Conservation (phyloP, 2,113 vertebrate genomes). For the Phaetusa simplex region DNA sequence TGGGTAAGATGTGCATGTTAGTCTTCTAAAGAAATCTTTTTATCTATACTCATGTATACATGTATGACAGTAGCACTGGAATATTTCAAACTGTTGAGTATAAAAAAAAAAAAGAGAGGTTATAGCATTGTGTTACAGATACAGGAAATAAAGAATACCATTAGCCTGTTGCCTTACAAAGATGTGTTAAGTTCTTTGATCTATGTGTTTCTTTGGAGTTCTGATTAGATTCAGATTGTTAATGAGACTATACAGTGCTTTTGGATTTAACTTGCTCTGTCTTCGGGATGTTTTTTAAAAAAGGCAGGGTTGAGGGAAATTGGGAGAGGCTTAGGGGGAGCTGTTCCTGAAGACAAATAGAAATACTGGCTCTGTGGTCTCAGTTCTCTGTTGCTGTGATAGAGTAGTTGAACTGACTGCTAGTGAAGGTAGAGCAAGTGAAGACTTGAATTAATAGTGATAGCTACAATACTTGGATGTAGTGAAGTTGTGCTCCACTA, state of each 20-base stretch:
- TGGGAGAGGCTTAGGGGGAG: background rate
- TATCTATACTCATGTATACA: background rate
- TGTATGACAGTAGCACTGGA: background rate
- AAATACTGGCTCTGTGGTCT: background rate
- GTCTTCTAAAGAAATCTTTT: background rate
- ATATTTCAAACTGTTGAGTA: background rate
- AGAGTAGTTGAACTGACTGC: background rate
- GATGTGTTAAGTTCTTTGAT: background rate
- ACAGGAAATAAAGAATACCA: background rate
- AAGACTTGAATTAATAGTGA: background rate
- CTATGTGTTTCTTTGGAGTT: background rate
- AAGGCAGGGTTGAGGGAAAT: background rate
- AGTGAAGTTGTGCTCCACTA: background rate
- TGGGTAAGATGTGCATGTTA: background rate
- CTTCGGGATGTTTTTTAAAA: background rate
- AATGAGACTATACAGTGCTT: background rate
- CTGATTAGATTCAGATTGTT: background rate
- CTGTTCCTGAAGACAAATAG: background rate
- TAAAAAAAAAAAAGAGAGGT: background rate
- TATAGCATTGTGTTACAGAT: background rate
- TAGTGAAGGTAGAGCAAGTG: background rate
- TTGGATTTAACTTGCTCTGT: background rate
- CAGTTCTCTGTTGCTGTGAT: background rate
- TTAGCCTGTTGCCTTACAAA: background rate
- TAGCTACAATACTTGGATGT: background rate